phyloP scores from a whole-genome alignment of 92 coral and sea anemone genomes.

The Phenganax subtilis region DNA sequence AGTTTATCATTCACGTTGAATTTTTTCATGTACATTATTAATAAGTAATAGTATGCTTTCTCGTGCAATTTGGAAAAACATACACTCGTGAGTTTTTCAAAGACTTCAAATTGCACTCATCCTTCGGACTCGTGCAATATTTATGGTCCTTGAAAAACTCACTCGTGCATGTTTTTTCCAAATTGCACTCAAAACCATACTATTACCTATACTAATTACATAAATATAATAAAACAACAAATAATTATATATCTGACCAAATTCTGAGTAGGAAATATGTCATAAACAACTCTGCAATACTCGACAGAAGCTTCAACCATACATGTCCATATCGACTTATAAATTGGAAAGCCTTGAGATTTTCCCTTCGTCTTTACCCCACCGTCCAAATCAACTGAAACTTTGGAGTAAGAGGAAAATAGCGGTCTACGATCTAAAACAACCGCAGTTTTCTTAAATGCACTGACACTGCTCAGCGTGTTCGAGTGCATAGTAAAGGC shows the following conservation, averaged over 20 bases:
- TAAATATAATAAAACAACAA: background rate
- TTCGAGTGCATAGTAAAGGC: conserved; percentile 20
- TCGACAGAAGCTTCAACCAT: conserved; percentile 91
- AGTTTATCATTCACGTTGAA: too few relatives aligned
- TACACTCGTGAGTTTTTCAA: too few relatives aligned
- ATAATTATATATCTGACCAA: conserved; percentile 53
- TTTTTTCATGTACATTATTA: too few relatives aligned
- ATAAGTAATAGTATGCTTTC: too few relatives aligned
- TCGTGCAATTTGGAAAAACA: too few relatives aligned
- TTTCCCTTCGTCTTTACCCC: conserved; percentile 57
- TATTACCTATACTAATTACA: background rate
- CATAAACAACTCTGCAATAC: conserved; percentile 91
- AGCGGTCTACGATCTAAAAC: conserved; percentile 76
- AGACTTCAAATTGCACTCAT: too few relatives aligned
- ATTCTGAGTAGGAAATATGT: conserved; percentile 77
- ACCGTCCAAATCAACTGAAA: conserved; percentile 87
- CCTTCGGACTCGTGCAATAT: too few relatives aligned
- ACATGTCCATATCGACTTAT: conserved; percentile 93
- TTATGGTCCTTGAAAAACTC: too few relatives aligned
- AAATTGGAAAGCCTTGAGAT: conserved; percentile 59
- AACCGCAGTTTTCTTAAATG: conserved; percentile 60
- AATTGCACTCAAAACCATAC: too few relatives aligned
- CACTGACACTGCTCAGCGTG: background rate
- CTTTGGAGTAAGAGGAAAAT: conserved; percentile 73
- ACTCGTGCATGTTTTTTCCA: too few relatives aligned